Base-by-base conservation (phyloP, 2,113 vertebrate species). In the Nettapus auritus region DNA sequence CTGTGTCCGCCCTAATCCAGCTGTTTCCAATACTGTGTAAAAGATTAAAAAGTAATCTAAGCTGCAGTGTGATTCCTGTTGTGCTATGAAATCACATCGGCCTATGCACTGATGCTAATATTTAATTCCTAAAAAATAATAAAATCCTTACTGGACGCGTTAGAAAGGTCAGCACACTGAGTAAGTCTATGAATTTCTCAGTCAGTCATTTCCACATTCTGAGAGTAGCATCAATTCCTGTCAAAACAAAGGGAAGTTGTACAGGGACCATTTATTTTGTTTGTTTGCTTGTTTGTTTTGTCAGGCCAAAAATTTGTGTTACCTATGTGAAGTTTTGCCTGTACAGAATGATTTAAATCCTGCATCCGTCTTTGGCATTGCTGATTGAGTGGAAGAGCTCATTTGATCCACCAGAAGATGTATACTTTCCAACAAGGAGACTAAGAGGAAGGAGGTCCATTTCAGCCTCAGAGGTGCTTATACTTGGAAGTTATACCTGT, bases 21-120 rank as follows among this genome's bases (percentile, higher is more conserved):
- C 48, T 94, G 55, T 95, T 97, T 96, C 57, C 79, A 80, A 73
- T 79, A 75, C 18, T 2, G 1, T 60, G 33, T 44, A 36, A 64
- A 50, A 94, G 44, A 94, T 70, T 84, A 68, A 80, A 95, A 96
- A 84, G 28, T 77, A 42, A 85, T 93, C 42, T 90, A 84, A 88
- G 33, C 46, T 77, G 56, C 71, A 77, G 5, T 50, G 26, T 66
- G 78, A 84, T 64, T 95, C 66, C 66, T 94, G 50, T 85, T 91
- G 88, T 91, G 78, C 50, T 88, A 31, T 67, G 26, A 97, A 94
- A 95, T 83, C 64, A 95, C 78, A 83, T 74, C 68, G 92, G 21
- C n/a, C 40, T 88, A 77, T 83, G 44, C 64, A 52, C 33, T 0
- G 8, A 77, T 52, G 46, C 2, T 93, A 77, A 26, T 68, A 77